Conservation (phyloP, 2,888 invertebrate species). For the Alloplasta piceator region DNA sequence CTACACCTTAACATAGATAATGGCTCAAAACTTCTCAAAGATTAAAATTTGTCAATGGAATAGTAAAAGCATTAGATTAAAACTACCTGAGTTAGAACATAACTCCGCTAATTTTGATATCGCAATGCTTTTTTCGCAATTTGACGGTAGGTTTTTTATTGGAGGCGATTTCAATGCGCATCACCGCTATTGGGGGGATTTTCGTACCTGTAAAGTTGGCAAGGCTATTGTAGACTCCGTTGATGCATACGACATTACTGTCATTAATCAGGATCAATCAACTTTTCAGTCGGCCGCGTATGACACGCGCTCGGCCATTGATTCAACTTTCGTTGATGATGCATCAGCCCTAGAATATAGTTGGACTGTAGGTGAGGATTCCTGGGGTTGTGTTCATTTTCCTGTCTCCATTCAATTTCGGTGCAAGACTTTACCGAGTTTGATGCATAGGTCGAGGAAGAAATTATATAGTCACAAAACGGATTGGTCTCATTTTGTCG, state of each 20-base stretch:
- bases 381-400: constrained; percentile 48
- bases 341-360: neutral
- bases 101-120: constrained; percentile 11
- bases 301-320: constrained; percentile 36
- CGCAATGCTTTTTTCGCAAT: constrained; percentile 45
- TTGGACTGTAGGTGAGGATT: constrained; percentile 31
- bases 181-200: constrained; percentile 29
- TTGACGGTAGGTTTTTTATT: constrained; percentile 28
- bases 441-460: no score
- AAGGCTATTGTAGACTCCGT: constrained; percentile 2
- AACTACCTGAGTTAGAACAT: no score
- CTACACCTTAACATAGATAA: neutral
- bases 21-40: neutral
- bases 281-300: constrained; percentile 18
- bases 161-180: constrained; percentile 34
- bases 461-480: no score
- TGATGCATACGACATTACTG: neutral
- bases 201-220: constrained; percentile 5
- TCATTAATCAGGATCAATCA: constrained; percentile 17
- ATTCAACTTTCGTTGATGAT: constrained; percentile 33
- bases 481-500: no score
- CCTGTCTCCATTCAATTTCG: neutral
- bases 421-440: no score
- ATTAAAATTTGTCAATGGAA: no score
- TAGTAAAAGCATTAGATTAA: no score